Percentiles rank a stretch among this genome's conserved stretches.
These are phyloP conservation scores for Alentia gelatinosa DNA, from an alignment of 2,888 invertebrate genomes.

Conservation along the genomic window DNA sequence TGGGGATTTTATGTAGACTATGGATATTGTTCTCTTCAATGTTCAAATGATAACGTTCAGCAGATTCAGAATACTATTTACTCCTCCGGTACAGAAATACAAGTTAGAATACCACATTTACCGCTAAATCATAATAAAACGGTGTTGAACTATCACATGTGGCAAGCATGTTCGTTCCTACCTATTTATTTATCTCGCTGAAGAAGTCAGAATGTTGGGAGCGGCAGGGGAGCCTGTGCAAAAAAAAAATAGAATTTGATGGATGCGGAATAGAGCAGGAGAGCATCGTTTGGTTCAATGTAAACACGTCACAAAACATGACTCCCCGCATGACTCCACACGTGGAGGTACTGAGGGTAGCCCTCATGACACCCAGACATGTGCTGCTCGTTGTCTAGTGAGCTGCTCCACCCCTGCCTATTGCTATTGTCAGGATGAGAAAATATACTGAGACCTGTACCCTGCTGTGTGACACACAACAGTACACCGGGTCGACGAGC, in stretches of 20 bases:
- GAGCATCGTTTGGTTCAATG: neutral
- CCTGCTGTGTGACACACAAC: neutral
- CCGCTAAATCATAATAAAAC: too few species aligned
- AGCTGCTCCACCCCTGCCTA: neutral
- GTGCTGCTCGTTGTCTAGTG: neutral
- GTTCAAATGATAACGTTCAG: too few species aligned
- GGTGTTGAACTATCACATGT: constrained; percentile 4
- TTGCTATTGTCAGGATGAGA: neutral
- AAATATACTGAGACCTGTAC: neutral
- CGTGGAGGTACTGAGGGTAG: neutral
- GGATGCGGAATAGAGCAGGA: neutral
- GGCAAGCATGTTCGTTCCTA: neutral
- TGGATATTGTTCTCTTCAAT: too few species aligned
- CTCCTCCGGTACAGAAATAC: too few species aligned
- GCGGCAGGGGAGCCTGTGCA: too few species aligned
- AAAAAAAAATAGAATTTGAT: neutral
- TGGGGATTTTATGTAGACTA: too few species aligned
- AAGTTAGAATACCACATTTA: too few species aligned
- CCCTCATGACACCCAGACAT: too few species aligned
- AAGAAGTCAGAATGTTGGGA: too few species aligned
- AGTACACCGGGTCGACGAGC: neutral
- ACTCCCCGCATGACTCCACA: neutral
- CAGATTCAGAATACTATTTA: too few species aligned
- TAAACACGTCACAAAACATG: neutral
- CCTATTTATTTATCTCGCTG: neutral